Evolutionary conservation across 2,888 invertebrate genomes (phyloP), one percentile per base, ranked within the genome.

Genomic region (Drosophila ezoana): DNA sequence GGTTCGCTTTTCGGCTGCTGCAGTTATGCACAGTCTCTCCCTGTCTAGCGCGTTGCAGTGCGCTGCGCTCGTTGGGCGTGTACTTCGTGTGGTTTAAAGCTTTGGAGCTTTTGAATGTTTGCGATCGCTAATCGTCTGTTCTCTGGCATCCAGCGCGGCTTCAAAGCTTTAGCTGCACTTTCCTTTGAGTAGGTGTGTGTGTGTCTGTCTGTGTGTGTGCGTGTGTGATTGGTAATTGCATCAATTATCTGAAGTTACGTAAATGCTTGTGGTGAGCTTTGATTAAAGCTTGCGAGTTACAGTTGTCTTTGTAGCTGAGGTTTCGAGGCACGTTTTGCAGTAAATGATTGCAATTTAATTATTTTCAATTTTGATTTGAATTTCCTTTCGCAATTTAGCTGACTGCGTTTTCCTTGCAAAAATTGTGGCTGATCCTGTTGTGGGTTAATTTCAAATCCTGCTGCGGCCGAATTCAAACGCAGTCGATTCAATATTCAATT

Each of bases 161-260:
- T 81, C n/a, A 43, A 72, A 85, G 86, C 83, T 81, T 67, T 58
- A 54, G 38, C 56, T 81, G 82, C 81, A 81, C 79, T 85, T 81
- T 72, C 48, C 75, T 66, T 8, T 61, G 48, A 64, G 48, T 40
- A 9, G 41, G 11, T 13, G 13, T 62, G 44, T 37, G 23, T 69
- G 52, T 72, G 64, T 61, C n/a, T n/a, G n/a, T n/a, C n/a, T 62
- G 44, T 37, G 23, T 69, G 52, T 72, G 64, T 61, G 16, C 40
- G 20, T 72, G 57, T 54, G 60, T 59, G 52, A 49, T 58, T 49
- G 63, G 57, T 49, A 61, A 73, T 75, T 62, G 58, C 66, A 76
- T 62, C 79, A 78, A 77, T 76, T 79, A 78, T 71, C 67, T 67
- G 64, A 58, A 71, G 87, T 84, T 84, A 87, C 85, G 85, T 84